phyloP scores from a whole-genome alignment of 23 tunicate genomes.

The Trididemnum nubilum region DNA sequence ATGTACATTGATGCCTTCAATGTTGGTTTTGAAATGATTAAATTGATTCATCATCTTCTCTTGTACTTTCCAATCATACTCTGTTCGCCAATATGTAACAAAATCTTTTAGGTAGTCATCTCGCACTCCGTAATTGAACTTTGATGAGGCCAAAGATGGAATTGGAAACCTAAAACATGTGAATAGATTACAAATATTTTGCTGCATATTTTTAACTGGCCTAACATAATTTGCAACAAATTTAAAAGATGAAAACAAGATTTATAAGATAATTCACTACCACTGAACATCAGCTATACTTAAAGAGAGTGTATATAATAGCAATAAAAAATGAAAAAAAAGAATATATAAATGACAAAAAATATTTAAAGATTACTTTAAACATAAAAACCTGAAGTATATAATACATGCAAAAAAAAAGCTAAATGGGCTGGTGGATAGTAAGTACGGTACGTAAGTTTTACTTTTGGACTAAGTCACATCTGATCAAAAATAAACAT shows the following conservation, averaged over 20 bases:
- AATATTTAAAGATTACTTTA: too few relatives aligned
- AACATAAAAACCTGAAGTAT: too few relatives aligned
- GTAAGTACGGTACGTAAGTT: too few relatives aligned
- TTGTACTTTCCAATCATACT: constrained; percentile 77
- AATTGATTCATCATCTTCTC: constrained; percentile 65
- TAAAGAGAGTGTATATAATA: too few relatives aligned
- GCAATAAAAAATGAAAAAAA: too few relatives aligned
- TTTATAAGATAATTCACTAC: background rate
- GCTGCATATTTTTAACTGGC: background rate
- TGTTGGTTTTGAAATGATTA: constrained; percentile 74
- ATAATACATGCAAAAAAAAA: too few relatives aligned
- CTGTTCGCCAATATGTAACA: constrained; percentile 68
- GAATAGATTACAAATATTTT: too few relatives aligned
- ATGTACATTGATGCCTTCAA: constrained; percentile 88
- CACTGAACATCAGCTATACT: background rate
- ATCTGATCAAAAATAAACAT: too few relatives aligned
- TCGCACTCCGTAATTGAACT: constrained; percentile 70
- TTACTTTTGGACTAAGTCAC: too few relatives aligned
- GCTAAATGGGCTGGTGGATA: too few relatives aligned
- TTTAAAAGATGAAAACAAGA: background rate
- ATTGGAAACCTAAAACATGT: constrained; percentile 54
- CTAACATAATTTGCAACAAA: background rate
- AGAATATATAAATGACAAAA: too few relatives aligned
- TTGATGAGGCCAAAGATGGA: constrained; percentile 48
- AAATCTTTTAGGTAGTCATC: constrained; percentile 54